These are phyloP conservation scores for Biston stratarius DNA, from an alignment of 2,888 invertebrate genomes.

Conservation along the genomic window DNA sequence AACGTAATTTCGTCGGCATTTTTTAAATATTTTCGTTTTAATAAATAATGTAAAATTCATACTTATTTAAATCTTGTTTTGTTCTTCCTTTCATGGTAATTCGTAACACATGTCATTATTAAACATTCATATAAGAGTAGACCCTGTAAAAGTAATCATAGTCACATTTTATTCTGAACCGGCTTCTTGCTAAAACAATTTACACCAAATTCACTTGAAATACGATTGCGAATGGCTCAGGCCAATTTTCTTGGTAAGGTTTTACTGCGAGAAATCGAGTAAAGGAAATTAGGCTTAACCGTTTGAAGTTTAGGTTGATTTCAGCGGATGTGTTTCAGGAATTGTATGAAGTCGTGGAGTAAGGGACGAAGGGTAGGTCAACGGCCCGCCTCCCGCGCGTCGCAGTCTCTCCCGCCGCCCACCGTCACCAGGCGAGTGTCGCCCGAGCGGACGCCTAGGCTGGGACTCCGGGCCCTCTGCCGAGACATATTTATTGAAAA, in stretches of 20 bases:
- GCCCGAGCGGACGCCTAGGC: constrained; percentile 44
- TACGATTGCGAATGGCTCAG: constrained; percentile 70
- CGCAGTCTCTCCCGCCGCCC: constrained; percentile 42
- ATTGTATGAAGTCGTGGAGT: constrained; percentile 55
- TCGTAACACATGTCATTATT: constrained; percentile 36
- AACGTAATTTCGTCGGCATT: too few species aligned
- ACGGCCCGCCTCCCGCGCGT: constrained; percentile 59
- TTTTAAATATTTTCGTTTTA: too few species aligned
- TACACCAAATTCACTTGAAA: constrained; percentile 69
- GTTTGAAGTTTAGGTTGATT: constrained; percentile 69
- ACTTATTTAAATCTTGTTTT: too few species aligned
- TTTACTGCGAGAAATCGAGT: constrained; percentile 58
- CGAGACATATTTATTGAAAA: constrained; percentile 61
- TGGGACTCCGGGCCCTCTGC: constrained; percentile 50
- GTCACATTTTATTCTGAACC: constrained; percentile 44
- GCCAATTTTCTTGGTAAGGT: constrained; percentile 67
- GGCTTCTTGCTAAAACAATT: constrained; percentile 62
- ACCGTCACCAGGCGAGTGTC: constrained; percentile 49
- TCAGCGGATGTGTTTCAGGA: constrained; percentile 58
- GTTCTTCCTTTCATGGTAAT: neutral
- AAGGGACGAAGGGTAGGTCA: constrained; percentile 72
- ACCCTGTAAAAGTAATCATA: constrained; percentile 48
- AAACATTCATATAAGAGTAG: constrained; percentile 46
- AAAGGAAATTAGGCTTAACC: constrained; percentile 62
- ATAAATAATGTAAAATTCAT: too few species aligned